Conservation (phyloP, 1,140 invertebrate species). For the Drosophila funebris region DNA sequence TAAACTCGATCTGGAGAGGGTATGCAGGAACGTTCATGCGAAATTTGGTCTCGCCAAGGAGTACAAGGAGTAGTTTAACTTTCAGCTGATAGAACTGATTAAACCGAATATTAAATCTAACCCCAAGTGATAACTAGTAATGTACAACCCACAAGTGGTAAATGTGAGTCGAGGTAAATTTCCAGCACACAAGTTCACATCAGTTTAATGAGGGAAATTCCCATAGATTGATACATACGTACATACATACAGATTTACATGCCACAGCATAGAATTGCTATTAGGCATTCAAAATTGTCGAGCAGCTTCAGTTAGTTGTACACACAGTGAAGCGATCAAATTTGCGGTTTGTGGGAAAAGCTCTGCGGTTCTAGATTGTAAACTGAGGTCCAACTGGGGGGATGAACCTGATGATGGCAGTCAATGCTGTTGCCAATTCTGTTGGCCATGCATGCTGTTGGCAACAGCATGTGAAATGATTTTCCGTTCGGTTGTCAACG, state of each 20-base stretch:
- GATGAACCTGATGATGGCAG: neutral
- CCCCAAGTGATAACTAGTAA: too few species aligned
- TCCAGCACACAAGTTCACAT: neutral
- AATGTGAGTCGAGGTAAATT: too few species aligned
- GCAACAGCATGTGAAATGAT: conserved; percentile 55
- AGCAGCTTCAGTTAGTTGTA: neutral
- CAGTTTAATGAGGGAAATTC: neutral
- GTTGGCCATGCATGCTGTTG: conserved; percentile 16
- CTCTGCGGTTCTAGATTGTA: conserved; percentile 14
- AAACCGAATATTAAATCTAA: too few species aligned
- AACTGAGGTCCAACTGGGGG: neutral
- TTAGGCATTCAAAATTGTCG: neutral
- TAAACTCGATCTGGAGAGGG: too few species aligned
- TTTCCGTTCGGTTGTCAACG: conserved; percentile 71
- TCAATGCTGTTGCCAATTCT: neutral
- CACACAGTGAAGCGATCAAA: neutral
- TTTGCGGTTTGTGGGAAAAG: conserved; percentile 34
- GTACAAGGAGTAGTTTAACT: too few species aligned
- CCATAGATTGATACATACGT: too few species aligned
- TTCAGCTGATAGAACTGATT: too few species aligned
- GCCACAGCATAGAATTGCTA: neutral
- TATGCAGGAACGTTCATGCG: too few species aligned
- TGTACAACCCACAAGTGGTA: too few species aligned
- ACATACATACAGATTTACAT: too few species aligned
- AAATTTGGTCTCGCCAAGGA: too few species aligned